phyloP scores from a whole-genome alignment of 2,113 vertebrate species.

The Elachura formosa region DNA sequence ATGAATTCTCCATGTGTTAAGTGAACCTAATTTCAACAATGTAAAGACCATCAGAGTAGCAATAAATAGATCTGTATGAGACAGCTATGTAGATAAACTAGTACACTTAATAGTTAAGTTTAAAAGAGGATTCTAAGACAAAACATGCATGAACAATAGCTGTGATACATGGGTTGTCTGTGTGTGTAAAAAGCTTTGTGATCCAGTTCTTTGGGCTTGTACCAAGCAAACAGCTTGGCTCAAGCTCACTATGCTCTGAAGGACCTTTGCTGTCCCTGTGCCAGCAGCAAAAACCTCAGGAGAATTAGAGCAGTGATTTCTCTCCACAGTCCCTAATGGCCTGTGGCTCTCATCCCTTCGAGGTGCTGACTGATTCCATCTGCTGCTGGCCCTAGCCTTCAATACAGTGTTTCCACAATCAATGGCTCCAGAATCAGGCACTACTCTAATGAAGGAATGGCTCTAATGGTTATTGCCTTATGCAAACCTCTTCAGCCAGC shows the following conservation, averaged over 20 bases:
- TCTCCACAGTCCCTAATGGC: fast-evolving
- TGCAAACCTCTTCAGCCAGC: neutral
- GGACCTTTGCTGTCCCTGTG: neutral
- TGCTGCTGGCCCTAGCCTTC: neutral
- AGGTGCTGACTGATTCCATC: neutral
- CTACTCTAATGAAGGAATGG: neutral
- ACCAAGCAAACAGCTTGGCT: neutral
- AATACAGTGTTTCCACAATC: neutral
- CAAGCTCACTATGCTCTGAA: neutral
- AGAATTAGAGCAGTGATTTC: neutral
- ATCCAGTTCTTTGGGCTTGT: neutral
- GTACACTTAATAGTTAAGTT: neutral
- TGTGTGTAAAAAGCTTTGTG: neutral
- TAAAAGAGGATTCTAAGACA: neutral
- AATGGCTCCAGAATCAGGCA: neutral
- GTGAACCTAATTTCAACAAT: neutral
- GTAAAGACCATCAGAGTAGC: neutral
- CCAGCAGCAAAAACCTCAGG: neutral
- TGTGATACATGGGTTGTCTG: fast-evolving
- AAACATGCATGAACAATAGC: neutral
- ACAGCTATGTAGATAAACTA: neutral
- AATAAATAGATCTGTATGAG: neutral
- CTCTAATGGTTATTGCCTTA: neutral
- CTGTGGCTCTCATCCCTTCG: fast-evolving
- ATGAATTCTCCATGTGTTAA: conserved; percentile 8